These are phyloP conservation scores for Acanthaster planci DNA, from an alignment of 35 echinoderm and acorn worm genomes.

Conservation along the genomic window DNA sequence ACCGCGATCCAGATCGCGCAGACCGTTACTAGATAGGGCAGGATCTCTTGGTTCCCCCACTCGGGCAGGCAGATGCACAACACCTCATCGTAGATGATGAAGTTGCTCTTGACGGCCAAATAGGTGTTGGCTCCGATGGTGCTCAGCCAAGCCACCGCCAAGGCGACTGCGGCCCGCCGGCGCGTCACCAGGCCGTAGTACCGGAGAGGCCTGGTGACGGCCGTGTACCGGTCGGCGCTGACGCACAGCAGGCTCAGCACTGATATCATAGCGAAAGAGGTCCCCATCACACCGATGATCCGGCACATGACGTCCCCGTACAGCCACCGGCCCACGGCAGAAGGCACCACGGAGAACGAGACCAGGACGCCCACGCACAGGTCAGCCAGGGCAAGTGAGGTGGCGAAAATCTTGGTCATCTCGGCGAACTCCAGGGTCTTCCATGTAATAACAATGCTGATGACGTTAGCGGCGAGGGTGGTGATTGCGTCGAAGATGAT, in stretches of 20 bases:
- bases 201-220: conserved; percentile 44
- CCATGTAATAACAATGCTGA: conserved; percentile 4
- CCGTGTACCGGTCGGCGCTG: conserved; percentile 57
- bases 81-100: conserved; percentile 22
- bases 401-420: conserved; percentile 35
- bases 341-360: conserved; percentile 2
- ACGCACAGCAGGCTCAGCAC: conserved; percentile 40
- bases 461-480: background rate
- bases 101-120: conserved; percentile 4
- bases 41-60: background rate
- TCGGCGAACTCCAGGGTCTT: background rate
- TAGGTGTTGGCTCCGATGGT: conserved; percentile 14
- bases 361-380: conserved; percentile 15
- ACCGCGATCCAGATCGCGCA: conserved; percentile 22
- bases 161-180: background rate
- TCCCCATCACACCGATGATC: conserved; percentile 32
- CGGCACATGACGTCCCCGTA: background rate
- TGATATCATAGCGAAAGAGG: conserved; percentile 32
- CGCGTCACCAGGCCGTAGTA: conserved; percentile 43
- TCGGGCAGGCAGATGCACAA: conserved; percentile 28
- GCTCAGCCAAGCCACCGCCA: conserved; percentile 2
- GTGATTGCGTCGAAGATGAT: background rate
- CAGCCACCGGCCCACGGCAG: background rate
- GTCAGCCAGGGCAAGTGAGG: conserved; percentile 34
- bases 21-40: background rate